Percentiles rank a stretch among this genome's conserved stretches.
Evolutionary conservation across 2,888 invertebrate species (phyloP).

Genomic region (Villa cingulata): DNA sequence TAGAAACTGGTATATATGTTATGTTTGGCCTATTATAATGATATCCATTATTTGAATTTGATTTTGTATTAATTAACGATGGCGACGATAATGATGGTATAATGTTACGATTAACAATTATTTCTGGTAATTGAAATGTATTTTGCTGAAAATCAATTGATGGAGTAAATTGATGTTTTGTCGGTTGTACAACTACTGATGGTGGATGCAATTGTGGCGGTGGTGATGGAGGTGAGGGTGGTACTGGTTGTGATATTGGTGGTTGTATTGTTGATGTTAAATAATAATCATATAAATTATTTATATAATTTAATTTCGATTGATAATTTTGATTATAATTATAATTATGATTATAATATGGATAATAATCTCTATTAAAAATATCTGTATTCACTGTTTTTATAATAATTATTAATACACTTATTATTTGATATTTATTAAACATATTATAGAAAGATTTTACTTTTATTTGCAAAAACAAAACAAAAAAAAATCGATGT

Average conservation of each 20-base stretch:
- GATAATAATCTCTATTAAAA: too few species aligned
- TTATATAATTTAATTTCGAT: slow-evolving; percentile 3
- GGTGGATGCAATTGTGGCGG: slow-evolving; percentile 8
- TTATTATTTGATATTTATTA: too few species aligned
- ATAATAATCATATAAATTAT: slow-evolving; percentile 4
- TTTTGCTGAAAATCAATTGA: slow-evolving; percentile 17
- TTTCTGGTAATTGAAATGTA: slow-evolving; percentile 28
- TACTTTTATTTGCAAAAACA: too few species aligned
- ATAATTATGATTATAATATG: too few species aligned
- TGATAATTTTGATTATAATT: too few species aligned
- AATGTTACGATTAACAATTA: slow-evolving; percentile 27
- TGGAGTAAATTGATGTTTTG: too few species aligned
- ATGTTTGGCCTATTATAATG: slow-evolving; percentile 15
- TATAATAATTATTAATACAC: too few species aligned
- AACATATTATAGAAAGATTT: too few species aligned
- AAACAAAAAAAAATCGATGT: too few species aligned
- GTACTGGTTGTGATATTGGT: slow-evolving; percentile 18
- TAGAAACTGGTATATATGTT: slow-evolving; percentile 22
- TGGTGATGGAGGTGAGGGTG: too few species aligned
- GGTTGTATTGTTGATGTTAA: slow-evolving; percentile 4
- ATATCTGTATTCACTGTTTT: too few species aligned
- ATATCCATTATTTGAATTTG: slow-evolving; percentile 1
- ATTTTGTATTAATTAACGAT: slow-evolving; percentile 10
- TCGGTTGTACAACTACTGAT: slow-evolving; percentile 18
- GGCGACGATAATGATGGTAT: too few species aligned